These are phyloP conservation scores for Spermophilus dauricus DNA, from an alignment of 2,113 vertebrate species.

Conservation along the genomic window DNA sequence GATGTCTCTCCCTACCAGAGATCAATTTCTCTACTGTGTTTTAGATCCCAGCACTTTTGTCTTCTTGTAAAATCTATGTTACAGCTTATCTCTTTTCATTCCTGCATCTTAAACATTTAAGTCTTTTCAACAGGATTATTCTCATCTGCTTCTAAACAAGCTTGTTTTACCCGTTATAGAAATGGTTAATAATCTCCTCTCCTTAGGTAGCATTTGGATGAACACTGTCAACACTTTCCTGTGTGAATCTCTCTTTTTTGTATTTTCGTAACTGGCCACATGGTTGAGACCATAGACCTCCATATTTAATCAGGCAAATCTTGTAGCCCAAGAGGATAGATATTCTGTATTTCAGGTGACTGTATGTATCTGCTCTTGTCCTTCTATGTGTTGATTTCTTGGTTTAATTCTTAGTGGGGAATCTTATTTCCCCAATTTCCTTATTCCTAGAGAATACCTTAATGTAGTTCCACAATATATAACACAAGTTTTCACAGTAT, in stretches of 20 bases:
- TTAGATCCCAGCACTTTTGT: not conserved
- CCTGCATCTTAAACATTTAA: conserved; percentile 30
- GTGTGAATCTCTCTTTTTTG: not conserved
- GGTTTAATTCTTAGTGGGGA: not conserved
- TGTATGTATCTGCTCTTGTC: not conserved
- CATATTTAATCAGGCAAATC: not conserved
- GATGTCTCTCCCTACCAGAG: not conserved
- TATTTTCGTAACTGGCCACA: not conserved
- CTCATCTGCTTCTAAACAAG: not conserved
- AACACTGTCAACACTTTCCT: not conserved
- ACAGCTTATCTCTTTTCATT: not conserved
- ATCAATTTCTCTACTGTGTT: not conserved
- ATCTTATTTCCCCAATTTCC: not conserved
- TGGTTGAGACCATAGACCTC: not conserved
- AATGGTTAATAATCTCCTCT: not conserved
- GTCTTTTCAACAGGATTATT: not conserved
- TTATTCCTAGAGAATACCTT: conserved; percentile 41
- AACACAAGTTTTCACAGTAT: not conserved
- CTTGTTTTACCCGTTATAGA: not conserved
- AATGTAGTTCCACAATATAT: not conserved
- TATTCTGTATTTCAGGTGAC: not conserved
- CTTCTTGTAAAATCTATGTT: not conserved
- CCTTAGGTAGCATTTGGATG: not conserved
- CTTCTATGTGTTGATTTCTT: not conserved
- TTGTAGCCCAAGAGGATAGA: not conserved